Evolutionary conservation across 2,113 vertebrate genomes (phyloP).

Genomic region (Falco punctatus): DNA sequence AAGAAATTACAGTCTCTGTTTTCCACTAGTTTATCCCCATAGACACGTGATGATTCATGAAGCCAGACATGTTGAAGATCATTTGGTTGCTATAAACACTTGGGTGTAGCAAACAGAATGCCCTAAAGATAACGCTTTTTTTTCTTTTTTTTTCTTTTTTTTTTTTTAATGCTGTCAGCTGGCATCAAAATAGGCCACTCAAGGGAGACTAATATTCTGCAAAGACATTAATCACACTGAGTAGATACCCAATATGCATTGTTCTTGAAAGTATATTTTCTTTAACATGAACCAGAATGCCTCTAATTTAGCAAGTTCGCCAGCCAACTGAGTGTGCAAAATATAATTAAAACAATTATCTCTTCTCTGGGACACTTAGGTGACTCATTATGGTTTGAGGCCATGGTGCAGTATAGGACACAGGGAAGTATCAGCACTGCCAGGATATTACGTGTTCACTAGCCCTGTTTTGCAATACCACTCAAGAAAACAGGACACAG

Average conservation of each 20-base stretch:
- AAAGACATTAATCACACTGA: background rate
- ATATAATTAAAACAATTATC: background rate
- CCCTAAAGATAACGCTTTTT: constrained; percentile 64
- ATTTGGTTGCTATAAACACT: constrained; percentile 69
- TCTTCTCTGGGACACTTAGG: background rate
- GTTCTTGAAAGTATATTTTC: background rate
- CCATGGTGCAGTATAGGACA: background rate
- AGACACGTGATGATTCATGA: constrained; percentile 80
- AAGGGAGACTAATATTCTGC: background rate
- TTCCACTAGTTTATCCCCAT: constrained; percentile 82
- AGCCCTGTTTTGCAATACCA: background rate
- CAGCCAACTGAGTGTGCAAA: background rate
- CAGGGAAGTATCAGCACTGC: accelerated
- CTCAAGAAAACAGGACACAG: background rate
- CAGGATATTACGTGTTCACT: background rate
- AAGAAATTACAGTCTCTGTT: constrained; percentile 77
- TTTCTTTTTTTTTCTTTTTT: background rate
- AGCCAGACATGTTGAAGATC: constrained; percentile 79
- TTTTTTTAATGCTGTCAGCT: background rate
- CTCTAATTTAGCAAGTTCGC: background rate
- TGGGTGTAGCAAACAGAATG: constrained; percentile 78
- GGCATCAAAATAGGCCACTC: background rate
- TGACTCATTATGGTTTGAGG: background rate
- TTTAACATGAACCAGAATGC: background rate
- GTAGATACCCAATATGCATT: background rate